Evolutionary conservation across 2,113 vertebrate species (phyloP), one percentile per base, ranked within the genome.

Genomic region (Bujurquina vittata): DNA sequence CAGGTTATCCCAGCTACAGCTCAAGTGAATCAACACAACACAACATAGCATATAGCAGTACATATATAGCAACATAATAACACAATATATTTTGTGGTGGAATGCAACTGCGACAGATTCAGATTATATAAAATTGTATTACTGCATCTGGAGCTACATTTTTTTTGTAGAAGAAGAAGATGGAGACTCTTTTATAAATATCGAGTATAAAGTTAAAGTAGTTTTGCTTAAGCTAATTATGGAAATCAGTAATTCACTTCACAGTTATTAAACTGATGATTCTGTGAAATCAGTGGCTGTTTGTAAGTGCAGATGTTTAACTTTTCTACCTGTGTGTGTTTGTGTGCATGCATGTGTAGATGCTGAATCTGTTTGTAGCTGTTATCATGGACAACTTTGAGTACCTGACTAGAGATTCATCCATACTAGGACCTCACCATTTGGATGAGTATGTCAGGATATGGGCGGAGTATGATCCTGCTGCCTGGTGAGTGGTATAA

Each of bases 331-430:
- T 72, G 46, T 54, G 67, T 72, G 23, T 49, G 40, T 67, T 20
- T 72, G 11, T 22, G 23, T 65, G 61, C n/a, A 3, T 52, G 7
- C 15, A 10, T 46, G 63, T 61, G 56, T 40, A 99, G 98, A 99
- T 99, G 96, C 97, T 99, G 95, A 99, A 99, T 95, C 96, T 99
- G 88, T 99, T 99, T 89, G 98, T 99, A 85, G 98, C 98, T 82
- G 98, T 99, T 94, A 99, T 99, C 95, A 99, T 99, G 98, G 98
- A 99, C 95, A 99, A 99, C 96, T 99, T 99, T 88, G 98, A 99
- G 94, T 99, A 99, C 94, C 95, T 99, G 93, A 99, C 98, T 2
- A 95, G 98, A 84, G 98, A 99, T 93, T 99, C 98, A 91, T 99
- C 98, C 62, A 99, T 99, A 91, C 96, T 99, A 93, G 98, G 98